These are phyloP conservation scores for Drosophila nigritarsus DNA, from an alignment of 2,888 invertebrate species.

Conservation along the genomic window DNA sequence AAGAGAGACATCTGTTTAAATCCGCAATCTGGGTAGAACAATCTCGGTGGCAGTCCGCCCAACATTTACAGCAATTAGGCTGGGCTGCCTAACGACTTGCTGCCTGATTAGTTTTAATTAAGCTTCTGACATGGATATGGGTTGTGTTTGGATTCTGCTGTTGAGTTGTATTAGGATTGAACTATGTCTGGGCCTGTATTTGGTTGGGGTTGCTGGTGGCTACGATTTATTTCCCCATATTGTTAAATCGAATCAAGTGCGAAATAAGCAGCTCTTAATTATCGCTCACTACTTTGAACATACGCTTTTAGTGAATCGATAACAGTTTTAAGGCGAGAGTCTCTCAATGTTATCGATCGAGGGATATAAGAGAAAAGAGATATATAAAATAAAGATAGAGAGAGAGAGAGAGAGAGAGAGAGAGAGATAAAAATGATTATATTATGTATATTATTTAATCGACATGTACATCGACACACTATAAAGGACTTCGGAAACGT, in stretches of 20 bases:
- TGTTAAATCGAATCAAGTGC: conserved; percentile 27
- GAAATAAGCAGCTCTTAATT: conserved; percentile 12
- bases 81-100: conserved; percentile 33
- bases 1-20: conserved; percentile 1
- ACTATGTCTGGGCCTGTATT: conserved; percentile 16
- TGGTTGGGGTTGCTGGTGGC: conserved; percentile 8
- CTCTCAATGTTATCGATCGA: conserved; percentile 4
- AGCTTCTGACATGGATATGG: conserved; percentile 47
- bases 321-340: background rate
- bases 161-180: background rate
- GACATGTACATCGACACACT: conserved; percentile 2
- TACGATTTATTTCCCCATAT: background rate
- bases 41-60: conserved; percentile 30
- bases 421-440: background rate
- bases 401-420: background rate
- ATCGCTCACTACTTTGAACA: background rate
- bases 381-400: background rate
- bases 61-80: conserved; percentile 59
- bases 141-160: conserved; percentile 1
- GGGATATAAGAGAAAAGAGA: no score
- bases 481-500: background rate
- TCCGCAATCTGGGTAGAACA: conserved; percentile 8
- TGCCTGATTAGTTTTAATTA: conserved; percentile 73
- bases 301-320: background rate
- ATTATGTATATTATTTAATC: no score